phyloP scores from a whole-genome alignment of 2,888 invertebrate species.

The Cephus sareptanus region DNA sequence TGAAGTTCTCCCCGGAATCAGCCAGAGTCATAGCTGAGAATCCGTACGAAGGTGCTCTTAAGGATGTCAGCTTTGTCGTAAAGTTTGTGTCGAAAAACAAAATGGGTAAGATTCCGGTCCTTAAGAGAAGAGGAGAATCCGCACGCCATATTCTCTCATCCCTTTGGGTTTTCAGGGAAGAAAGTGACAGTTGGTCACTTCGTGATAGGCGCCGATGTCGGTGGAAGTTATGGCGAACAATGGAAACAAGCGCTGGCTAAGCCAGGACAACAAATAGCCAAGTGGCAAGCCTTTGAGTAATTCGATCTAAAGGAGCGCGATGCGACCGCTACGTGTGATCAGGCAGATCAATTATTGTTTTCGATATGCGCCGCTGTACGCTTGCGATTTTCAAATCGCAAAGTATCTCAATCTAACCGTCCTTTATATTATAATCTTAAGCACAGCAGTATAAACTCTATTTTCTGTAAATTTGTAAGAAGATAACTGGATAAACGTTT shows the following conservation, averaged over 20 bases:
- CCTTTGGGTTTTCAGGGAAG: conserved; percentile 64
- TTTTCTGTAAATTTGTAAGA: background rate
- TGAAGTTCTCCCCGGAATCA: conserved; percentile 77
- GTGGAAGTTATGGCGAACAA: conserved; percentile 69
- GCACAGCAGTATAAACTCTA: background rate
- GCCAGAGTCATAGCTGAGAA: conserved; percentile 72
- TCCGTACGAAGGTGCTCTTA: conserved; percentile 73
- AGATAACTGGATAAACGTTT: background rate
- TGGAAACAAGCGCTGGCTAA: conserved; percentile 72
- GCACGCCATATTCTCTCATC: background rate
- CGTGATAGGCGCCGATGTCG: conserved; percentile 72
- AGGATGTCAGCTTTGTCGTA: conserved; percentile 74
- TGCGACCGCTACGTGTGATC: background rate
- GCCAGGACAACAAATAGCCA: conserved; percentile 57
- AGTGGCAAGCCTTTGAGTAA: conserved; percentile 62
- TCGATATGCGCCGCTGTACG: conserved; percentile 7
- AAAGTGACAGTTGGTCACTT: conserved; percentile 77
- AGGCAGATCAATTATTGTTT: background rate
- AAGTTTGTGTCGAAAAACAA: conserved; percentile 76
- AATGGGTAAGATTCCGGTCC: conserved; percentile 63
- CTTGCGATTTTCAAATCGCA: background rate
- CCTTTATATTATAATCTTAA: background rate
- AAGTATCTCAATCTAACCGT: background rate
- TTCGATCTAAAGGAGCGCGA: background rate
- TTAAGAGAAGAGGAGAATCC: background rate